Percentiles rank a stretch among this genome's conserved stretches.
These are phyloP conservation scores for Isoperla grammatica DNA, from an alignment of 2,888 invertebrate genomes.

Conservation along the genomic window DNA sequence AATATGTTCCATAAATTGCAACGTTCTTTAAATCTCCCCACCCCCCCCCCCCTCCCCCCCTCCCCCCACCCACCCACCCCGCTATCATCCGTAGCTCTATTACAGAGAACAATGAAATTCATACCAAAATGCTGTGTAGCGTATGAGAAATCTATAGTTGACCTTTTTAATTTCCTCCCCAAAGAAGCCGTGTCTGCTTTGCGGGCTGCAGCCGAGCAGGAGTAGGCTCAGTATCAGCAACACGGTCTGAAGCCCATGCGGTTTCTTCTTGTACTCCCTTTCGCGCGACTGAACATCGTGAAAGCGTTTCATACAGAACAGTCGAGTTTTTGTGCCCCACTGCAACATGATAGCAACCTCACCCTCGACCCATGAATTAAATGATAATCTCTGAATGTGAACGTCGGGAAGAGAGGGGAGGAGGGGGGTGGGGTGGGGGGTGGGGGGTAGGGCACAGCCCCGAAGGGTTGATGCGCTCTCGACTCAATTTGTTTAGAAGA, in stretches of 20 bases:
- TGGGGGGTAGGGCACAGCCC: no score
- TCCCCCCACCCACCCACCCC: not conserved
- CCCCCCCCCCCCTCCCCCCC: not conserved
- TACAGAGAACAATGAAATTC: no score
- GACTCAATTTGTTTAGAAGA: constrained; percentile 9
- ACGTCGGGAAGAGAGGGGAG: not conserved
- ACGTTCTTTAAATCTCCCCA: not conserved
- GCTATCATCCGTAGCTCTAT: no score
- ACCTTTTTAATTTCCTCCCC: no score
- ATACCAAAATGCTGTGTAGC: no score
- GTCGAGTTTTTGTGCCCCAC: not conserved
- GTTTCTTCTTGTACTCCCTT: no score
- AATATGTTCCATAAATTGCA: constrained; percentile 6
- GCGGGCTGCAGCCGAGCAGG: no score
- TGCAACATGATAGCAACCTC: constrained; percentile 11
- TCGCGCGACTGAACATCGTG: not conserved
- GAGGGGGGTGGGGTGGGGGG: not conserved
- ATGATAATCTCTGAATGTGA: constrained; percentile 22
- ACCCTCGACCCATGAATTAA: constrained; percentile 19
- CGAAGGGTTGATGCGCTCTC: constrained; percentile 13
- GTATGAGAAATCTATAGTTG: no score
- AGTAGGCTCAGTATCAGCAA: no score
- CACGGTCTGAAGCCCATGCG: no score
- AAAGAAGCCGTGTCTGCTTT: no score
- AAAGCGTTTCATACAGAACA: not conserved